These are phyloP conservation scores for Drosophila conformis DNA, from an alignment of 2,888 invertebrate species.

Conservation along the genomic window DNA sequence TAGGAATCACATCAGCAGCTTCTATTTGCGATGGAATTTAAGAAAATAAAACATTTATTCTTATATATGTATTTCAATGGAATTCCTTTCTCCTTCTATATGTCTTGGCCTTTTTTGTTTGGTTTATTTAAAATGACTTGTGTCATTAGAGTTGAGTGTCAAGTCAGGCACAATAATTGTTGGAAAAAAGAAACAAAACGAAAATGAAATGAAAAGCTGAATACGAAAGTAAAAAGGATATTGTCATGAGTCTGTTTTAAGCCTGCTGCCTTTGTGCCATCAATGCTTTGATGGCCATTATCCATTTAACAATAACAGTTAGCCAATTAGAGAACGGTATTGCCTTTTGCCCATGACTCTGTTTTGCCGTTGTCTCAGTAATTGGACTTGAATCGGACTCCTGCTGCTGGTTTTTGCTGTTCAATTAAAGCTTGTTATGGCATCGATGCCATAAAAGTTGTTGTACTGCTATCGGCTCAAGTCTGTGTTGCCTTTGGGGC, in stretches of 20 bases:
- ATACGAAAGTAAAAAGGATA: conserved; percentile 17
- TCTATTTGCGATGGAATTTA: conserved; percentile 14
- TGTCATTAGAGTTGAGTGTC: conserved; percentile 46
- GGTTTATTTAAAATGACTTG: conserved; percentile 46
- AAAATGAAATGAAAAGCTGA: not conserved
- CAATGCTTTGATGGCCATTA: conserved; percentile 47
- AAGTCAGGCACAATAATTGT: conserved; percentile 42
- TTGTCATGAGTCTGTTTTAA: conserved; percentile 41
- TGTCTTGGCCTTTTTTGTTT: not conserved
- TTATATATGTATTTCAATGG: not conserved
- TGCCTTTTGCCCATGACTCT: conserved; percentile 37
- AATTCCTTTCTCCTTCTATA: not conserved
- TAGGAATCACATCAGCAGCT: conserved; percentile 17
- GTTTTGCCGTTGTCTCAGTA: conserved; percentile 1
- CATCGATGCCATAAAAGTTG: conserved; percentile 72
- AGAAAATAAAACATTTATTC: conserved; percentile 8
- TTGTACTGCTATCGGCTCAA: conserved; percentile 32
- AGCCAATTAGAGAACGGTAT: conserved; percentile 70
- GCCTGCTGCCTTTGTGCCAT: conserved; percentile 22
- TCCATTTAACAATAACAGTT: conserved; percentile 74
- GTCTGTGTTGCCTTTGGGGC: conserved; percentile 41
- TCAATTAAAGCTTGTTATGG: conserved; percentile 74
- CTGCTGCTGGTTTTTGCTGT: conserved; percentile 40
- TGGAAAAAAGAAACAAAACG: not conserved
- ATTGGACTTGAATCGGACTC: not conserved